phyloP scores from a whole-genome alignment of 2,113 vertebrate genomes.

The Murina feae region DNA sequence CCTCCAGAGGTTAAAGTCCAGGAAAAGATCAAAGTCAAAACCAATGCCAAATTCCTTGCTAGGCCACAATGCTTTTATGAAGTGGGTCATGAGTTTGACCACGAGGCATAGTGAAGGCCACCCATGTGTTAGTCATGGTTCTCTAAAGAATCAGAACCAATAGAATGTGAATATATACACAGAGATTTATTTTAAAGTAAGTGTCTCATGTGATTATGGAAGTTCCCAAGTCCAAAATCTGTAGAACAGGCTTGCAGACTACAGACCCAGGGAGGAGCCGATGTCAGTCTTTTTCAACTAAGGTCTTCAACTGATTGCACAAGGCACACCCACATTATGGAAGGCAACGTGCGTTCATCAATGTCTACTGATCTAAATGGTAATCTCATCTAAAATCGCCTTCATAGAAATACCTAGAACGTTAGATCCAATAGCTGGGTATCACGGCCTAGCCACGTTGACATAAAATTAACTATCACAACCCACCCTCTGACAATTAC shows the following conservation, averaged over 20 bases:
- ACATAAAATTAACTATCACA: not conserved
- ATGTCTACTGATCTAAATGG: no score
- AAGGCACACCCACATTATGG: not conserved
- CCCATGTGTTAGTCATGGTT: not conserved
- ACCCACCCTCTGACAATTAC: not conserved
- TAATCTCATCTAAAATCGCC: no score
- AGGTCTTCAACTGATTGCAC: not conserved
- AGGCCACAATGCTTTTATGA: not conserved
- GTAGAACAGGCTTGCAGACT: not conserved
- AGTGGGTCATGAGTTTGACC: not conserved
- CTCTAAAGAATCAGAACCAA: not conserved
- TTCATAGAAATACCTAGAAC: no score
- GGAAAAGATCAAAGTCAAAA: not conserved
- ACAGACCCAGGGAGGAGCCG: not conserved
- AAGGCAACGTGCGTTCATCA: no score
- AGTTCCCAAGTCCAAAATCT: not conserved
- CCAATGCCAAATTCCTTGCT: not conserved
- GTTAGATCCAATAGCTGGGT: no score
- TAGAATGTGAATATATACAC: not conserved
- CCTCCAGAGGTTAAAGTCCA: not conserved
- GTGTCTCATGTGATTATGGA: not conserved
- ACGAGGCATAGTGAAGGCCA: not conserved
- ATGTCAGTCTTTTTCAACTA: not conserved
- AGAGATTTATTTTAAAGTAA: constrained; percentile 16
- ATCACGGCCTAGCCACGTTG: no score